Conservation (phyloP, 2,797 vertebrate species). For the Mus caroli region DNA sequence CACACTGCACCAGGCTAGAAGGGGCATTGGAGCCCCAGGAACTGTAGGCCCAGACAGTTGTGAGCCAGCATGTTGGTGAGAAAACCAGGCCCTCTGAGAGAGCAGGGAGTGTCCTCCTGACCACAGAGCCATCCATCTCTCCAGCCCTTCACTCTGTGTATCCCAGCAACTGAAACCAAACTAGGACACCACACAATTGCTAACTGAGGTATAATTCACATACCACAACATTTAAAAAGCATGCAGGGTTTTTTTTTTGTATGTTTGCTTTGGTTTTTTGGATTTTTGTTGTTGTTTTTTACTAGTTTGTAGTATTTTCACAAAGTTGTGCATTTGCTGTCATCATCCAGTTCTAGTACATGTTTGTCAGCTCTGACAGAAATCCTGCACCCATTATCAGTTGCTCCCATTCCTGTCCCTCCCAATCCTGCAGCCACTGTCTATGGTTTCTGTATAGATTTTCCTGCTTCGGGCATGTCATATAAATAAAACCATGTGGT, state of each 20-base stretch:
- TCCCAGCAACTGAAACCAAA: neutral
- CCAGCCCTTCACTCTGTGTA: no score
- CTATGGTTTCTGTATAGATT: conserved; percentile 19
- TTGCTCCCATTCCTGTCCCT: neutral
- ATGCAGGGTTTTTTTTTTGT: neutral
- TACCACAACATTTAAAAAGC: conserved; percentile 5
- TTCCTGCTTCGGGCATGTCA: neutral
- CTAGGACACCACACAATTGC: neutral
- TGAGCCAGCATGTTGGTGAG: neutral
- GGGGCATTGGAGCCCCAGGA: neutral
- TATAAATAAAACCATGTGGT: neutral
- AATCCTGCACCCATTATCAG: neutral
- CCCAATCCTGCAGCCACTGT: neutral
- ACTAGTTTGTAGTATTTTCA: neutral
- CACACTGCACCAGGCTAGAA: neutral
- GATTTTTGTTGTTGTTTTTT: neutral
- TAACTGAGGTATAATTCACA: conserved; percentile 11
- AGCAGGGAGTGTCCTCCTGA: neutral
- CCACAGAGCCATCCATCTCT: neutral
- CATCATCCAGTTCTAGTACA: neutral
- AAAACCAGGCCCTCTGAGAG: no score
- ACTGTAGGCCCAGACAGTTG: neutral
- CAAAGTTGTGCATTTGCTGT: neutral
- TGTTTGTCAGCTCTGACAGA: neutral
- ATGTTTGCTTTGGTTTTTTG: no score